Conservation (phyloP, 2,888 invertebrate species). For the Philonicus albiceps region DNA sequence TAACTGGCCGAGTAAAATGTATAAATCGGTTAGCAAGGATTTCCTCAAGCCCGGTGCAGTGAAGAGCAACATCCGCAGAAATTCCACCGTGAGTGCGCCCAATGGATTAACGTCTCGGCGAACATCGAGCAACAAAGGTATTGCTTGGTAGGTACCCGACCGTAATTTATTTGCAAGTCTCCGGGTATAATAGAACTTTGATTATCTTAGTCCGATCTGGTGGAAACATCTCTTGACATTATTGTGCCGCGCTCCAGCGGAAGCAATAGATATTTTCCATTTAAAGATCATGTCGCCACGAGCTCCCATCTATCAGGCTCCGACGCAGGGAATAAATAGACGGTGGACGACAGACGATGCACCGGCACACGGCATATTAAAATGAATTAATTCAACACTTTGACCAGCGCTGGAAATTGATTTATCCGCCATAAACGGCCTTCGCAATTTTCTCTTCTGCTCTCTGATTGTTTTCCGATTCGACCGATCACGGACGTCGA, state of each 20-base stretch:
- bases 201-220: slow-evolving; percentile 26
- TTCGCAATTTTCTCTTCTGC: background rate
- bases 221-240: background rate
- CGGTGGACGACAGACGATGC: background rate
- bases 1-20: background rate
- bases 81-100: background rate
- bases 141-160: background rate
- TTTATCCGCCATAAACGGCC: slow-evolving; percentile 5
- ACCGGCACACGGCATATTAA: slow-evolving; percentile 15
- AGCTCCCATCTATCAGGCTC: slow-evolving; percentile 25
- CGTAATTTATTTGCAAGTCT: slow-evolving; percentile 12
- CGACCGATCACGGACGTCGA: slow-evolving; percentile 2
- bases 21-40: background rate
- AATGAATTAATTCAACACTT: slow-evolving; percentile 40
- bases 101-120: background rate
- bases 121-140: background rate
- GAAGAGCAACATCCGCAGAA: background rate
- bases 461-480: slow-evolving; percentile 32
- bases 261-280: slow-evolving; percentile 34
- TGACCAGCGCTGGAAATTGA: slow-evolving; percentile 28
- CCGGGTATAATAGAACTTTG: slow-evolving; percentile 22
- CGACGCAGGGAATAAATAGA: background rate
- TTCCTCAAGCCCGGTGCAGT: background rate
- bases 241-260: slow-evolving; percentile 4
- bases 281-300: slow-evolving; percentile 36